Conservation (phyloP, 37 sponge, comb jelly and placozoan genomes). For the Chondrilla cf. caribensis region DNA sequence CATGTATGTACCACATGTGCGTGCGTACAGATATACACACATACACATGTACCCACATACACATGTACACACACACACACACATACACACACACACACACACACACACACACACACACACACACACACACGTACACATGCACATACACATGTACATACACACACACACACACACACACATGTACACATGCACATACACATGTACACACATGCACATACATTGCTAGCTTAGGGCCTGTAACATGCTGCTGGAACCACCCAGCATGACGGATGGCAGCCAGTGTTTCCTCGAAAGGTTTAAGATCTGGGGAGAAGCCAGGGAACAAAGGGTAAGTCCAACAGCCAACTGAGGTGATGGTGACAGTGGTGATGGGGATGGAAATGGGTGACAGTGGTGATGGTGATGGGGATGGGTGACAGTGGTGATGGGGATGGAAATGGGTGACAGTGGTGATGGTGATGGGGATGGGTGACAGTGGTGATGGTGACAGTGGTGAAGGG, state of each 20-base stretch:
- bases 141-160: background rate
- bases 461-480: too few species aligned
- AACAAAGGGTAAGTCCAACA: background rate
- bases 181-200: background rate
- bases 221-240: too few species aligned
- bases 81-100: background rate
- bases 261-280: constrained; percentile 76
- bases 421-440: too few species aligned
- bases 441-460: too few species aligned
- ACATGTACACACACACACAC: background rate
- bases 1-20: too few species aligned
- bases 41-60: background rate
- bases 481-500: too few species aligned
- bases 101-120: background rate
- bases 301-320: background rate
- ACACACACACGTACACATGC: constrained; percentile 2
- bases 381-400: too few species aligned
- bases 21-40: too few species aligned
- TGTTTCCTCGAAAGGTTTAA: constrained; percentile 53
- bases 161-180: background rate
- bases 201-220: background rate
- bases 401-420: too few species aligned
- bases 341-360: background rate
- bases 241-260: constrained; percentile 82
- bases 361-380: too few species aligned